Base-by-base conservation (phyloP, 1,140 invertebrate species). In the Cataglyphis hispanica region DNA sequence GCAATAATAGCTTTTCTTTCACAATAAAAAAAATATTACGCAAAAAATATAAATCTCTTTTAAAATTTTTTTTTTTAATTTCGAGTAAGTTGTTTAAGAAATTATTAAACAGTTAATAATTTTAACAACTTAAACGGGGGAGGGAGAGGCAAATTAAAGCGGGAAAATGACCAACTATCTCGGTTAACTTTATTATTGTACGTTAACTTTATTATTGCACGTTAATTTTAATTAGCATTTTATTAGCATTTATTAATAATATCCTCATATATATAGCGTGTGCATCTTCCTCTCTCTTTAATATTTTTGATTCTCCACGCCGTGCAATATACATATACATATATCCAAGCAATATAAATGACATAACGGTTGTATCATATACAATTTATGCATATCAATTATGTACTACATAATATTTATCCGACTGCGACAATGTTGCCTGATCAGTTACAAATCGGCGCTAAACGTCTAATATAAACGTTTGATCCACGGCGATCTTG, bases 391-490 rank as follows among this genome's bases (percentile, higher is more conserved):
- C 63, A 22, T 69, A 22, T 69, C 56, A 53, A 67, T 69, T 31
- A 8, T 22, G 7, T 31, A 31, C 1, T 31, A 31, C 19, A 3
- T 50, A 80, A 69, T 56, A 50, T 58, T 58, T 46, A 40, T 1
- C 34, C 31, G 31, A 27, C 31, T 19, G 70, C 50, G 70, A 74
- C 46, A 50, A 80, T 56, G 43, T 53, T 22, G n/a, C n/a, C 61
- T 46, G 78, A 74, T 74, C 37, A 43, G 72, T 80, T 67, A 63
- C 37, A 67, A 80, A 34, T 64, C 37, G 46, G 56, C 34, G 78
- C 78, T 83, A 83, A 83, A n/a, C n/a, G n/a, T n/a, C n/a, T n/a
- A n/a, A 83, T 83, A 83, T 83, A 83, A 83, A 83, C 37, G 53
- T 72, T 53, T 72, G 46, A 72, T 69, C 63, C 22, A 60, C 1